These are phyloP conservation scores for Drosophila takahashii DNA, from an alignment of 1,140 invertebrate species.

Conservation along the genomic window DNA sequence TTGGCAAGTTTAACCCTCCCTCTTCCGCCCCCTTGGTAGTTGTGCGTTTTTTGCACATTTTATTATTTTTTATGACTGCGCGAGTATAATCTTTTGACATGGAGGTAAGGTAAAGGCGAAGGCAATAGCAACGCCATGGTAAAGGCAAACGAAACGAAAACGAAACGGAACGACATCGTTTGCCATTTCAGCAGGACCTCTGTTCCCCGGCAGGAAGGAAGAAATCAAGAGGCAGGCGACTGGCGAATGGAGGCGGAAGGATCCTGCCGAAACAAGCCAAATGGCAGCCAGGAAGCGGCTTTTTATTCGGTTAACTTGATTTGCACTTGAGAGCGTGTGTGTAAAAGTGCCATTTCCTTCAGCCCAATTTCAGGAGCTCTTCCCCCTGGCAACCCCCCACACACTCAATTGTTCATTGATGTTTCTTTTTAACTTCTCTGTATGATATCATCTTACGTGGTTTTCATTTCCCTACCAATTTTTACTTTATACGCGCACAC, in stretches of 20 bases:
- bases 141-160: constrained; percentile 46
- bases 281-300: constrained; percentile 54
- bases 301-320: constrained; percentile 72
- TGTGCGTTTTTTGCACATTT: constrained; percentile 73
- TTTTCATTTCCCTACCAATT: constrained; percentile 25
- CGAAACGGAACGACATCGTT: constrained; percentile 59
- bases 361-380: constrained; percentile 39
- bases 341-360: constrained; percentile 43
- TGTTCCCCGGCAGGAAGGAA: constrained; percentile 65
- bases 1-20: constrained; percentile 13
- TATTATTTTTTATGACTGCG: constrained; percentile 82
- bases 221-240: constrained; percentile 64
- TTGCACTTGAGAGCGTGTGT: constrained; percentile 59
- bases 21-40: constrained; percentile 22
- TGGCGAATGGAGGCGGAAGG: constrained; percentile 22
- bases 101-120: constrained; percentile 18
- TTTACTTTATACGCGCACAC: constrained; percentile 22
- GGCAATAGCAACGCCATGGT: constrained; percentile 19
- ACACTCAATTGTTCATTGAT: constrained; percentile 33
- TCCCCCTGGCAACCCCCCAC: constrained; percentile 12
- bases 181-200: constrained; percentile 65
- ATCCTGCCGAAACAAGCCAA: constrained; percentile 64
- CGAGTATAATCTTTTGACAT: constrained; percentile 61
- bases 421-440: constrained; percentile 40
- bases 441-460: constrained; percentile 48